Base-by-base conservation (phyloP, 2,888 invertebrate genomes). In the Archips xylosteana region DNA sequence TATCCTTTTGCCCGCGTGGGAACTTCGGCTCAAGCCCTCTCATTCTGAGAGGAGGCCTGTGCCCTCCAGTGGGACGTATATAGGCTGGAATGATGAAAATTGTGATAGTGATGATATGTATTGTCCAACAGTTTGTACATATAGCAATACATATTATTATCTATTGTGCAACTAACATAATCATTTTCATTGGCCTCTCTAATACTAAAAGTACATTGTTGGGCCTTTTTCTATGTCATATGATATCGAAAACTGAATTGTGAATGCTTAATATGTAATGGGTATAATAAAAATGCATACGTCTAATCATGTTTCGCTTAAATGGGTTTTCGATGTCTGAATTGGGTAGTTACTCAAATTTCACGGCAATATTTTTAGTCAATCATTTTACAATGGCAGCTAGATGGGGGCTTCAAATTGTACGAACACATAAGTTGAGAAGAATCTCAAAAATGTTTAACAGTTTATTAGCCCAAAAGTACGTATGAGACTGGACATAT, bases 171-270 rank as follows among this genome's bases (percentile, higher is more conserved):
- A 23, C 23, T 23, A 49, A n/a, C 5, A 3, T 23, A 54, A 23
- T 54, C 15, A 54, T 54, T 54, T 54, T 54, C 51, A 51, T 6
- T 13, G 9, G 3, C 4, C 32, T 45, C 49, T 54, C 3, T 57
- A 68, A 59, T 49, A 34, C 36, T 5, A 32, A 6, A 54, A 15
- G 3, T 32, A n/a, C 39, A 59, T 34, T 47, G 54, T 67, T 6
- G 32, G 9, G 12, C 9, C 34, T 54, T 12, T 32, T 15, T 54
- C 68, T 36, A 49, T 73, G 68, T 64, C 49, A 73, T 49, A 59
- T 68, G 68, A 73, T 73, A 69, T 42, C 23, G 10, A 59, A 12
- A 15, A 61, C 10, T 34, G 32, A 3, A 42, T 59, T 10, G 61
- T 36, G 23, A 71, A 23, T 13, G 36, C 32, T 32, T 8, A 36